phyloP scores from a whole-genome alignment of 2,888 invertebrate genomes.

The Tiphia femorata region DNA sequence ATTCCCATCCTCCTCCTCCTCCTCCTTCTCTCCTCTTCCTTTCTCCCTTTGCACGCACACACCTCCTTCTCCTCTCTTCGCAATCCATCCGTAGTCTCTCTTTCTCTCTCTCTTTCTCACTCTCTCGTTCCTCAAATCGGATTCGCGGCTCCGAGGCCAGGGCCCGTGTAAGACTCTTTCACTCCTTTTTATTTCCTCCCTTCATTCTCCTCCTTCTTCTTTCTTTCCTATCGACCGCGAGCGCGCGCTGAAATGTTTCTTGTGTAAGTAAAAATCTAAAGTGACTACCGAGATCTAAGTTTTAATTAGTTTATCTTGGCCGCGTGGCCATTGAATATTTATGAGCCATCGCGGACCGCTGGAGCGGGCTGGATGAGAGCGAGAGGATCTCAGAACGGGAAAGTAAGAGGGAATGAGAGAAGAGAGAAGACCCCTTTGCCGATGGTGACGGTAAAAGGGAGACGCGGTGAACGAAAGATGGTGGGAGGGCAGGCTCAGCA shows the following conservation, averaged over 20 bases:
- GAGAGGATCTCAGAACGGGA: slow-evolving; percentile 21
- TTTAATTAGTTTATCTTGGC: slow-evolving; percentile 70
- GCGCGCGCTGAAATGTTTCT: slow-evolving; percentile 67
- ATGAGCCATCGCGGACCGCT: slow-evolving; percentile 62
- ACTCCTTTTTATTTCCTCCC: slow-evolving; percentile 1
- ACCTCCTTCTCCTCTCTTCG: neutral
- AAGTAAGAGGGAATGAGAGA: slow-evolving; percentile 26
- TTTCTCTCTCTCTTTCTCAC: slow-evolving; percentile 5
- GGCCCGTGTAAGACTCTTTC: slow-evolving; percentile 66
- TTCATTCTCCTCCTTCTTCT: neutral
- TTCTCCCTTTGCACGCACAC: neutral
- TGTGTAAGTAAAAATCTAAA: slow-evolving; percentile 70
- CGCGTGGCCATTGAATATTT: slow-evolving; percentile 70
- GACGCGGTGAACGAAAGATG: slow-evolving; percentile 21
- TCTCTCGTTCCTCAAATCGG: slow-evolving; percentile 48
- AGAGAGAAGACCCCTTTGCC: too few species aligned
- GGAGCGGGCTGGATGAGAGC: slow-evolving; percentile 34
- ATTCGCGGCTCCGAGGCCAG: slow-evolving; percentile 52
- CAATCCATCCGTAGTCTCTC: too few species aligned
- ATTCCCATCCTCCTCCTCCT: neutral
- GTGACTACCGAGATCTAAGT: slow-evolving; percentile 70
- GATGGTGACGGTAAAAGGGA: too few species aligned
- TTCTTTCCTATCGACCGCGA: slow-evolving; percentile 14
- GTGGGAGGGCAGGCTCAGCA: slow-evolving; percentile 27
- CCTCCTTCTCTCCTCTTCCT: too few species aligned